These are phyloP conservation scores for Halcyon smyrnensis DNA, from an alignment of 2,797 vertebrate species.

Conservation along the genomic window DNA sequence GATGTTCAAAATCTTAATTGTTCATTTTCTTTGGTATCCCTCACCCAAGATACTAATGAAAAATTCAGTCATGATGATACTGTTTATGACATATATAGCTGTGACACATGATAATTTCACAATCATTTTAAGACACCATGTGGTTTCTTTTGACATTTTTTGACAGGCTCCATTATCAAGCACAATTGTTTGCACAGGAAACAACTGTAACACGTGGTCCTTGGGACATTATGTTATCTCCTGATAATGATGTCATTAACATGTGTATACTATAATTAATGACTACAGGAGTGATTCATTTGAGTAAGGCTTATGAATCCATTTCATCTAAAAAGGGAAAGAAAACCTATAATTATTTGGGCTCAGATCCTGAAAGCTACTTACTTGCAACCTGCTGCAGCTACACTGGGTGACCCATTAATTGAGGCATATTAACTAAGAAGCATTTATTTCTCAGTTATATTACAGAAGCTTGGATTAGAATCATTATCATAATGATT, in stretches of 20 bases:
- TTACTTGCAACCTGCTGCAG: constrained; percentile 54
- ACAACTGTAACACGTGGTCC: constrained; percentile 55
- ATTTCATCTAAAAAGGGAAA: constrained; percentile 65
- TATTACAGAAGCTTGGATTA: constrained; percentile 47
- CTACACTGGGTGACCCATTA: constrained; percentile 47
- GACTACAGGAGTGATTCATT: constrained; percentile 57
- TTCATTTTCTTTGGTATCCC: constrained; percentile 24
- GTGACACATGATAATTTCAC: constrained; percentile 69
- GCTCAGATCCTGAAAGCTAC: constrained; percentile 64
- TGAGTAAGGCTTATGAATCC: constrained; percentile 58
- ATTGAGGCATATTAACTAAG: constrained; percentile 63
- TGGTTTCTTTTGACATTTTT: constrained; percentile 65
- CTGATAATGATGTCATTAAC: constrained; percentile 71
- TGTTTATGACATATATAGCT: constrained; percentile 55
- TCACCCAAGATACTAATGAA: constrained; percentile 22
- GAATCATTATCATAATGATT: constrained; percentile 67
- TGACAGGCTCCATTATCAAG: constrained; percentile 67
- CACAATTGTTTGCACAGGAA: constrained; percentile 71
- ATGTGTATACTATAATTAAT: constrained; percentile 74
- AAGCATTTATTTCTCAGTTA: constrained; percentile 60
- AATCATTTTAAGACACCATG: constrained; percentile 56
- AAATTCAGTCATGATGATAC: constrained; percentile 46
- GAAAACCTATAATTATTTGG: constrained; percentile 66
- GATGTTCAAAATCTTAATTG: constrained; percentile 19
- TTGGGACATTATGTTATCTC: constrained; percentile 67